Percentiles rank a stretch among this genome's conserved stretches.
Evolutionary conservation across 2,797 vertebrate genomes (phyloP).

Genomic region (Hylomyscus alleni): DNA sequence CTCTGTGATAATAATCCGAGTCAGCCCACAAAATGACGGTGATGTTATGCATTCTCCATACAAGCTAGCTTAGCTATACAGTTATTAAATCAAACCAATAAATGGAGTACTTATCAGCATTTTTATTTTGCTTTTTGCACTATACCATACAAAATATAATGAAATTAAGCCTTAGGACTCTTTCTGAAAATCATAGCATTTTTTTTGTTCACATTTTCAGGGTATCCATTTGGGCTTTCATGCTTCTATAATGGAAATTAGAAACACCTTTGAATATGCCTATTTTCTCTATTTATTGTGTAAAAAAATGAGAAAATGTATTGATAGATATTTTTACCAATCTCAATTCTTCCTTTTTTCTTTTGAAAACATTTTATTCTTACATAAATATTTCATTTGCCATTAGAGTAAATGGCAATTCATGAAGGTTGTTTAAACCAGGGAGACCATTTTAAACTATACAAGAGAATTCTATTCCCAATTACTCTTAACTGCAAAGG

Average conservation of each 20-base stretch:
- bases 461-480: slow-evolving; percentile 87
- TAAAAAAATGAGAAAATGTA: neutral
- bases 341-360: neutral
- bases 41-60: neutral
- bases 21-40: neutral
- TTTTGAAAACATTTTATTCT: slow-evolving; percentile 91
- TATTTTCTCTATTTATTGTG: neutral
- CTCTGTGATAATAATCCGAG: neutral
- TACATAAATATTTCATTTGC: slow-evolving; percentile 90
- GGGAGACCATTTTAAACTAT: slow-evolving; percentile 89
- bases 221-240: neutral
- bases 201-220: neutral
- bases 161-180: neutral
- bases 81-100: slow-evolving; percentile 36
- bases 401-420: slow-evolving; percentile 89
- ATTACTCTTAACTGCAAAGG: slow-evolving; percentile 86
- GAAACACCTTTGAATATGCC: neutral
- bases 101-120: neutral
- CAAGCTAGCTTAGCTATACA: neutral
- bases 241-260: neutral
- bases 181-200: neutral
- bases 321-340: neutral
- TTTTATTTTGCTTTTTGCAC: neutral
- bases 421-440: slow-evolving; percentile 91
- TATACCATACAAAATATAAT: slow-evolving; percentile 8